These are phyloP conservation scores for Nerophis ophidion DNA, from an alignment of 2,113 vertebrate genomes.

Conservation along the genomic window DNA sequence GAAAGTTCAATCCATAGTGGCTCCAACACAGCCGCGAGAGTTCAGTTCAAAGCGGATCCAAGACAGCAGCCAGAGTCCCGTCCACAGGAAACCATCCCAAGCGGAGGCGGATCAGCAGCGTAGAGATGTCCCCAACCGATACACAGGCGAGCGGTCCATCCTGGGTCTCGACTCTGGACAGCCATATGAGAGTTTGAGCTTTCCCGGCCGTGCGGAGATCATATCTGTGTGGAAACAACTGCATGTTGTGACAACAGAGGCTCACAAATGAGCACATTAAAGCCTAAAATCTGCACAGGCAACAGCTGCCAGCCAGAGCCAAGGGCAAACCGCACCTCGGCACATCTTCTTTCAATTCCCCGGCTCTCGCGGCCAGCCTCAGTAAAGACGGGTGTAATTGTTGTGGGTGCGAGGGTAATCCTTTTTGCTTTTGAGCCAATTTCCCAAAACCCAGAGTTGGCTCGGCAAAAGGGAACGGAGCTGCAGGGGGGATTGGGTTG, in stretches of 20 bases:
- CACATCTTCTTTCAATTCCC: constrained; percentile 30
- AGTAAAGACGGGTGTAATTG: constrained; percentile 37
- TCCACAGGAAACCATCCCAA: too few species aligned
- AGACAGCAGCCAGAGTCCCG: too few species aligned
- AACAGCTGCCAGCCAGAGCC: constrained; percentile 12
- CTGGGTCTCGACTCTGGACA: too few species aligned
- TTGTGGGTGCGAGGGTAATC: constrained; percentile 39
- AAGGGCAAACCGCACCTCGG: constrained; percentile 38
- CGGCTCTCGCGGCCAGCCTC: constrained; percentile 19
- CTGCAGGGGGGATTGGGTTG: constrained; percentile 30
- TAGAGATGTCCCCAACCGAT: too few species aligned
- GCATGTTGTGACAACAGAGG: constrained; percentile 7
- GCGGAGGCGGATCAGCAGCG: too few species aligned
- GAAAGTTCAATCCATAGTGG: too few species aligned
- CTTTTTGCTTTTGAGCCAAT: constrained; percentile 27
- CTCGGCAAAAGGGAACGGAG: constrained; percentile 36
- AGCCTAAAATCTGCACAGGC: background rate
- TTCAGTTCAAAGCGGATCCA: too few species aligned
- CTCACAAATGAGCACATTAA: constrained; percentile 4
- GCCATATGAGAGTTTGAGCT: too few species aligned
- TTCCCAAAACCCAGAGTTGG: constrained; percentile 39
- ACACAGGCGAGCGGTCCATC: too few species aligned
- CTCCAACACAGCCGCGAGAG: too few species aligned
- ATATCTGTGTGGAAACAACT: constrained; percentile 7
- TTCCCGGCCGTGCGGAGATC: background rate